Conservation (phyloP, 2,888 invertebrate genomes). For the Cantharis rustica region DNA sequence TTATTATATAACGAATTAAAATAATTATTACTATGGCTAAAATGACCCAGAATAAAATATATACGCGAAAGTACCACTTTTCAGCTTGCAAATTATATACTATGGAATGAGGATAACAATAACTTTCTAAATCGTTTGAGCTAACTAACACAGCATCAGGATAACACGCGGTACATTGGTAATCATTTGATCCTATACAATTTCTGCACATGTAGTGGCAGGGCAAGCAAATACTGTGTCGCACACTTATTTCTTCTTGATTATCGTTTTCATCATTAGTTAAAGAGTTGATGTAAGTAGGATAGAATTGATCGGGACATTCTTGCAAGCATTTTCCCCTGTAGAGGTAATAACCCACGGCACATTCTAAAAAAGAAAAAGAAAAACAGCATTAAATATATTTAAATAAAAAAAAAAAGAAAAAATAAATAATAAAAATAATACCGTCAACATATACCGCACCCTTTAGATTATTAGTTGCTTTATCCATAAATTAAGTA, state of each 20-base stretch:
- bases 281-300: conserved; percentile 38
- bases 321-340: conserved; percentile 63
- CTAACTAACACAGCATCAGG: conserved; percentile 65
- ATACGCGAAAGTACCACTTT: conserved; percentile 47
- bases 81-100: conserved; percentile 37
- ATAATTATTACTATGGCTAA: conserved; percentile 35
- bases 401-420: too few species aligned
- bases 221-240: conserved; percentile 57
- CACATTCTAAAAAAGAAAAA: conserved; percentile 70
- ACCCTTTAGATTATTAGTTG: not conserved
- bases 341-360: conserved; percentile 64
- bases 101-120: conserved; percentile 49
- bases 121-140: conserved; percentile 48
- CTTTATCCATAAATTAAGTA: not conserved
- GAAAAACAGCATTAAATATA: conserved; percentile 52
- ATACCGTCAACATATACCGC: not conserved
- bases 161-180: conserved; percentile 71
- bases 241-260: conserved; percentile 32
- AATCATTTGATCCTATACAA: conserved; percentile 71
- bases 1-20: conserved; percentile 22
- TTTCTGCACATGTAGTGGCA: conserved; percentile 79
- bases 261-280: conserved; percentile 15
- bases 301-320: conserved; percentile 57
- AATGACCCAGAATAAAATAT: conserved; percentile 40
- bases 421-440: not conserved